phyloP scores from a whole-genome alignment of 2,888 invertebrate genomes.

The Folsomia manolachei region DNA sequence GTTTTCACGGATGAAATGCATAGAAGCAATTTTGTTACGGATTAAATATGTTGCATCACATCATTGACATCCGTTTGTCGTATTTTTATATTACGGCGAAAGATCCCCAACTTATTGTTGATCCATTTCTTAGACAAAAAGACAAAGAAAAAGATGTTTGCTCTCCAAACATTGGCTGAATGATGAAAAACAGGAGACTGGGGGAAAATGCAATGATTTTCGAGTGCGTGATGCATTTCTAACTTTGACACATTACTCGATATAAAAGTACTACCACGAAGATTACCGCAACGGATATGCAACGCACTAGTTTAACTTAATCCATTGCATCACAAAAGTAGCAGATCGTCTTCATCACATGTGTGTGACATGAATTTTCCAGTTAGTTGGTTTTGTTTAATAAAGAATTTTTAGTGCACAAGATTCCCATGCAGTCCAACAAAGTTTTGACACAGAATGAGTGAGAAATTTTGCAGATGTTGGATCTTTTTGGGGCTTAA shows the following conservation, averaged over 20 bases:
- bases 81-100: not conserved
- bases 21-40: not conserved
- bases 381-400: conserved; percentile 3
- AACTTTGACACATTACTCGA: not conserved
- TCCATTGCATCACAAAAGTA: not conserved
- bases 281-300: conserved; percentile 1
- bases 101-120: not conserved
- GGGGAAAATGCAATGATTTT: not conserved
- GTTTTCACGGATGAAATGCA: conserved; percentile 7
- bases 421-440: conserved; percentile 11
- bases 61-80: not conserved
- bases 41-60: not conserved
- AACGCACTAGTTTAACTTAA: not conserved
- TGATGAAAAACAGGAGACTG: not conserved
- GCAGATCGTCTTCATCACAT: not conserved
- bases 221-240: not conserved
- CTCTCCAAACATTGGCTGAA: not conserved
- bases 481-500: too few relatives aligned
- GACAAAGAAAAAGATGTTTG: not conserved
- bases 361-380: conserved; percentile 13
- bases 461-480: too few relatives aligned
- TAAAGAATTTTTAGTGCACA: conserved; percentile 9
- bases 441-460: too few relatives aligned
- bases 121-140: not conserved
- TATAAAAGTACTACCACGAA: not conserved